phyloP scores from a whole-genome alignment of 2,888 invertebrate genomes.

The Hydriomena furcata region DNA sequence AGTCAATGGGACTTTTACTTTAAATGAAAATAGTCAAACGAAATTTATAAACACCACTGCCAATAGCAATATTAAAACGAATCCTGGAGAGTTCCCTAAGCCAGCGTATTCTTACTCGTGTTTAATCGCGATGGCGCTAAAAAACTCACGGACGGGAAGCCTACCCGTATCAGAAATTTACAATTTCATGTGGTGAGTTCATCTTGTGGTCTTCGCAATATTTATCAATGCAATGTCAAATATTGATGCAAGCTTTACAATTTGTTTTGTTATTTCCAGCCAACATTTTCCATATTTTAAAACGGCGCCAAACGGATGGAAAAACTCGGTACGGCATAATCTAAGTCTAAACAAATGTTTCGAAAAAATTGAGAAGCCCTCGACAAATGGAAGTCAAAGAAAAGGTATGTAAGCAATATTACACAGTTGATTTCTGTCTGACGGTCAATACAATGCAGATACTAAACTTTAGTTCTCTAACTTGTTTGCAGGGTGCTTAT shows the following conservation, averaged over 20 bases:
- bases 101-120: conserved; percentile 99
- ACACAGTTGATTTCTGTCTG: neutral
- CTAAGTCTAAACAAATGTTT: conserved; percentile 99
- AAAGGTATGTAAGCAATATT: conserved; percentile 78
- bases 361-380: conserved; percentile 98
- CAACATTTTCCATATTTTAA: conserved; percentile 99
- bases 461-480: neutral
- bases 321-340: conserved; percentile 99
- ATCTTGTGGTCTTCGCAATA: conserved; percentile 37
- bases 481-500: conserved; percentile 88
- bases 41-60: conserved; percentile 64
- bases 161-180: conserved; percentile 99
- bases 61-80: conserved; percentile 56
- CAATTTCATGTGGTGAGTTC: conserved; percentile 97
- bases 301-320: conserved; percentile 99
- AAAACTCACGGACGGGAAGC: conserved; percentile 97
- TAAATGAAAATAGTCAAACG: conserved; percentile 69
- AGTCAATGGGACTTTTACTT: conserved; percentile 64
- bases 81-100: conserved; percentile 91
- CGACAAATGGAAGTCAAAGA: conserved; percentile 92
- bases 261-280: conserved; percentile 78
- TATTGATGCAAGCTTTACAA: conserved; percentile 1
- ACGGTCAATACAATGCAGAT: neutral
- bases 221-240: conserved; percentile 13
- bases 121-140: conserved; percentile 98